These are phyloP conservation scores for Aporophyla nigra DNA, from an alignment of 2,888 invertebrate genomes.

Conservation along the genomic window DNA sequence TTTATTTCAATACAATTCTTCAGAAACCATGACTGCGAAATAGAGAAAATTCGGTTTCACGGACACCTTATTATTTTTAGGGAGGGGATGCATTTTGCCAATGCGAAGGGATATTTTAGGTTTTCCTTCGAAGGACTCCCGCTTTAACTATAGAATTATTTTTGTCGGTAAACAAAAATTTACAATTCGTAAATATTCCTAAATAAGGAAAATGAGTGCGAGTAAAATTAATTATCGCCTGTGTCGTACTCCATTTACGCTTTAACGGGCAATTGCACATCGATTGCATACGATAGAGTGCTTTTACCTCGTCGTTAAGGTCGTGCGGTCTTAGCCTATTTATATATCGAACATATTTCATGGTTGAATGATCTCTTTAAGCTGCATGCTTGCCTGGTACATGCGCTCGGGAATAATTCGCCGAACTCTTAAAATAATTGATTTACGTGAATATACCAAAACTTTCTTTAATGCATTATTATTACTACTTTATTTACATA, in stretches of 20 bases:
- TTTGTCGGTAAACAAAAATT: conserved; percentile 53
- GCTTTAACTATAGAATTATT: conserved; percentile 40
- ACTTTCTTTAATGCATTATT: too few relatives aligned
- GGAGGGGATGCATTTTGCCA: conserved; percentile 90
- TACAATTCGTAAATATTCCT: conserved; percentile 26
- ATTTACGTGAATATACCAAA: conserved; percentile 37
- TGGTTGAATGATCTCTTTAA: conserved; percentile 70
- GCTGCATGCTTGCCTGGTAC: conserved; percentile 61
- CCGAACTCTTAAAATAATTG: conserved; percentile 42
- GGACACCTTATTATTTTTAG: conserved; percentile 87
- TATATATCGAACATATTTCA: conserved; percentile 76
- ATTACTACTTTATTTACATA: conserved; percentile 2
- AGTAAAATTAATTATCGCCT: conserved; percentile 57
- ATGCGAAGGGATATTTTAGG: conserved; percentile 88
- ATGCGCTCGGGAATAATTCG: conserved; percentile 30
- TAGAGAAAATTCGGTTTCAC: conserved; percentile 76
- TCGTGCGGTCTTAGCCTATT: conserved; percentile 82
- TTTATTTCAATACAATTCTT: conserved; percentile 47
- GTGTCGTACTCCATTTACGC: conserved; percentile 72
- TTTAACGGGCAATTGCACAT: conserved; percentile 83
- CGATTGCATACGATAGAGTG: conserved; percentile 86
- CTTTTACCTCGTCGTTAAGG: conserved; percentile 82
- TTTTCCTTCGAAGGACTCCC: conserved; percentile 68
- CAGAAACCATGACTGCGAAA: conserved; percentile 39
- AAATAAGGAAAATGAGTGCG: conserved; percentile 24